A percentile compares a stretch with the other conserved stretches of the same genome.
phyloP scores from a whole-genome alignment of 2,797 vertebrate species.

The Diplodus puntazzo region DNA sequence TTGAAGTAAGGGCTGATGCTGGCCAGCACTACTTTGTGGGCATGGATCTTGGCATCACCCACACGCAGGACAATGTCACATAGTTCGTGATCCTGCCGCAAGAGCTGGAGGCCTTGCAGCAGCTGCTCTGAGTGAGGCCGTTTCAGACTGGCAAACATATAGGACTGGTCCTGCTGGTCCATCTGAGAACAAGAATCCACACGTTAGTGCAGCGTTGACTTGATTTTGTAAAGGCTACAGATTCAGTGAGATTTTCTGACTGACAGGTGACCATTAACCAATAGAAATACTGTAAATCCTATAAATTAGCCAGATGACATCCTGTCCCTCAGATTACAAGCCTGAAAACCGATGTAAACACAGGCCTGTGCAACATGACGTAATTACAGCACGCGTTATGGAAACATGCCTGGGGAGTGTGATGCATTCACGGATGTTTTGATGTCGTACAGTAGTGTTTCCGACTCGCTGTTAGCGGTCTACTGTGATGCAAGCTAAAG shows the following conservation, averaged over 20 bases:
- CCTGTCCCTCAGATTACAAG: conserved; percentile 1
- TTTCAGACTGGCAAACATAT: conserved; percentile 98
- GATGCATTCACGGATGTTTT: conserved; percentile 36
- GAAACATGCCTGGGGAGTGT: not conserved
- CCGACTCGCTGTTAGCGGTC: not conserved
- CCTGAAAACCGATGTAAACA: conserved; percentile 16
- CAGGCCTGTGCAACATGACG: conserved; percentile 20
- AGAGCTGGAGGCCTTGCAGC: conserved; percentile 96
- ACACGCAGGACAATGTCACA: conserved; percentile 96
- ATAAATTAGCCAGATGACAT: not conserved
- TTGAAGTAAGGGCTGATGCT: conserved; percentile 99
- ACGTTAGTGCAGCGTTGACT: conserved; percentile 36
- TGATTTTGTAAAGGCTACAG: not conserved
- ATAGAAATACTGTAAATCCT: not conserved
- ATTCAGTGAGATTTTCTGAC: conserved; percentile 1
- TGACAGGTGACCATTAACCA: conserved; percentile 13
- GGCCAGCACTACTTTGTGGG: conserved; percentile 97
- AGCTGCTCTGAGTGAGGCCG: conserved; percentile 97
- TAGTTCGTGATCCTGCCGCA: conserved; percentile 96
- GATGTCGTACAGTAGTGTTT: conserved; percentile 16
- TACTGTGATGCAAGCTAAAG: conserved; percentile 31
- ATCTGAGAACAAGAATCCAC: conserved; percentile 85
- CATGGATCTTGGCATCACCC: conserved; percentile 98
- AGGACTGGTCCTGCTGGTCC: conserved; percentile 96
- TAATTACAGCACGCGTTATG: conserved; percentile 31